Evolutionary conservation across 2,888 invertebrate species (phyloP).

Genomic region (Sminthurinus aureus): DNA sequence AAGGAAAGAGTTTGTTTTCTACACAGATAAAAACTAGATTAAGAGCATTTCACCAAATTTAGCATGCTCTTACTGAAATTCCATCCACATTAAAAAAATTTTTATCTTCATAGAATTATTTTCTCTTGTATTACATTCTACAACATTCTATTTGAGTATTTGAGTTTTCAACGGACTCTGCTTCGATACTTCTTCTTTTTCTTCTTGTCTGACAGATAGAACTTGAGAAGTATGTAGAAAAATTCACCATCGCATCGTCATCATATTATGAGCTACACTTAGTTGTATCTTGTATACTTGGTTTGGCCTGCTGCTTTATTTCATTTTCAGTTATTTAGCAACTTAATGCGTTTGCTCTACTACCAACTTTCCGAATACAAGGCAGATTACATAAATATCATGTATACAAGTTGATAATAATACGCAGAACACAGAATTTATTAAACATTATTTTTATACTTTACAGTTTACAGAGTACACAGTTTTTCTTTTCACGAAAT

Average conservation of each 20-base stretch:
- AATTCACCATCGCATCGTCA: constrained; percentile 11
- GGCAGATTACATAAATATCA: no score
- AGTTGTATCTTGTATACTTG: not conserved
- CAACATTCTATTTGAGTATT: constrained; percentile 15
- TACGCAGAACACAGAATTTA: no score
- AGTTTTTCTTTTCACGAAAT: no score
- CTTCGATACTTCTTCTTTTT: not conserved
- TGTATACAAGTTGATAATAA: no score
- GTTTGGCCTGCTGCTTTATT: constrained; percentile 36
- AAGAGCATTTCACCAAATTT: constrained; percentile 41
- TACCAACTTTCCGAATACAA: no score
- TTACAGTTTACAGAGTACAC: no score
- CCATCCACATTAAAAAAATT: not conserved
- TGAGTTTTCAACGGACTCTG: constrained; percentile 24
- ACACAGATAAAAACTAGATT: constrained; percentile 29
- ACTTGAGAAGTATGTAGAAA: constrained; percentile 3
- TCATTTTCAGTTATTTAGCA: constrained; percentile 26
- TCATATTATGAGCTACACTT: not conserved
- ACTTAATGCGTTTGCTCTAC: not conserved
- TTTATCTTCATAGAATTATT: constrained; percentile 1
- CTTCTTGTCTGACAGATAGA: constrained; percentile 10
- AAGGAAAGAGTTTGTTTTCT: constrained; percentile 12
- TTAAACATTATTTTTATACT: no score
- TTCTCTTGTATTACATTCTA: not conserved
- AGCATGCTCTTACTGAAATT: constrained; percentile 23